phyloP scores from a whole-genome alignment of 1,140 invertebrate species.

The Drosophila bipectinata region DNA sequence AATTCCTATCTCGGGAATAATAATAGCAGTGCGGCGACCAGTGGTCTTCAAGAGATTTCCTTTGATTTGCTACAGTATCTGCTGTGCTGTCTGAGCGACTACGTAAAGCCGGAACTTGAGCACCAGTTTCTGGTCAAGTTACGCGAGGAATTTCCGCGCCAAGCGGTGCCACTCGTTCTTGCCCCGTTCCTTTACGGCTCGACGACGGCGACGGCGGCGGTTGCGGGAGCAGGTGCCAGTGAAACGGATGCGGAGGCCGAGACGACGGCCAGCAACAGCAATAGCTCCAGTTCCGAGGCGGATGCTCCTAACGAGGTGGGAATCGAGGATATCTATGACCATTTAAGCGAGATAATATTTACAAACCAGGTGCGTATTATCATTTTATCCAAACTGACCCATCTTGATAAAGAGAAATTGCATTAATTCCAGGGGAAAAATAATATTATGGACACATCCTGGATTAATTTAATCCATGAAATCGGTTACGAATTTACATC shows the following conservation, averaged over 20 bases:
- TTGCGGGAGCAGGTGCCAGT: constrained; percentile 33
- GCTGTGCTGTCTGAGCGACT: constrained; percentile 86
- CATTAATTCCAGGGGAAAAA: constrained; percentile 74
- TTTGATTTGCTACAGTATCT: constrained; percentile 95
- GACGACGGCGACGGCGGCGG: constrained; percentile 45
- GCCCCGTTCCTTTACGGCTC: constrained; percentile 91
- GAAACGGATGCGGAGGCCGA: constrained; percentile 74
- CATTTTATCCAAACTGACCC: background rate
- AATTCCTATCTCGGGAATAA: constrained; percentile 91
- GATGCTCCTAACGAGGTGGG: constrained; percentile 76
- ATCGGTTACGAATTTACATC: constrained; percentile 94
- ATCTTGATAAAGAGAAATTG: background rate
- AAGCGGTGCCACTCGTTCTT: constrained; percentile 93
- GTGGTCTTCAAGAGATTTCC: constrained; percentile 93
- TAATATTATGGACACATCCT: constrained; percentile 89
- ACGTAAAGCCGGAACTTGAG: constrained; percentile 88
- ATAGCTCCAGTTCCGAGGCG: constrained; percentile 63
- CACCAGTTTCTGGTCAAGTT: constrained; percentile 92
- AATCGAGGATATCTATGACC: constrained; percentile 83
- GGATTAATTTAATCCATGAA: constrained; percentile 94
- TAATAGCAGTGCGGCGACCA: constrained; percentile 88
- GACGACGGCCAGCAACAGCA: constrained; percentile 47
- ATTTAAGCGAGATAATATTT: constrained; percentile 82
- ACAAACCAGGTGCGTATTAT: constrained; percentile 61
- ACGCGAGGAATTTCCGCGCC: constrained; percentile 93